Conservation (phyloP, 2,113 vertebrate genomes). For the Telmatochromis sp. region DNA sequence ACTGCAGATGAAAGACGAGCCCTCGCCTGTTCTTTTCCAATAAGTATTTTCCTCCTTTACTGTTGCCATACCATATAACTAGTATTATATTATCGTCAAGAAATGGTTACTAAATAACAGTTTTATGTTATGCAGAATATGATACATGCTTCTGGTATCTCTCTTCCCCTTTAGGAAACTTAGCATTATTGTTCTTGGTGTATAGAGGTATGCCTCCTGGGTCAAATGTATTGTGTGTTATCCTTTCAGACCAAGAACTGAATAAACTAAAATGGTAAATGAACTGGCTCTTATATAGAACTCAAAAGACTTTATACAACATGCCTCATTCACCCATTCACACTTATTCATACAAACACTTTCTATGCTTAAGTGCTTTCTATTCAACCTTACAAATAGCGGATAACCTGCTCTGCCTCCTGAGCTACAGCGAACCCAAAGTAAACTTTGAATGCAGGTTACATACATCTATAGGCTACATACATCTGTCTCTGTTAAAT, state of each 20-base stretch:
- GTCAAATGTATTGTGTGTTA: not conserved
- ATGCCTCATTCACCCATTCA: not conserved
- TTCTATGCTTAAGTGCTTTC: not conserved
- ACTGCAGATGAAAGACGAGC: slow-evolving; percentile 34
- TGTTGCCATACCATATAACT: not conserved
- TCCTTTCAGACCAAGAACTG: not conserved
- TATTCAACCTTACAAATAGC: not conserved
- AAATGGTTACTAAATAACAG: not conserved
- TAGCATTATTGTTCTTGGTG: not conserved
- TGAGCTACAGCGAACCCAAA: not conserved
- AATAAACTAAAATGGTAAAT: not conserved
- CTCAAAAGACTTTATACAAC: not conserved
- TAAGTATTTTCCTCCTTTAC: not conserved
- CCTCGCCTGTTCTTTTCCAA: not conserved
- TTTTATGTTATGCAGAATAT: not conserved
- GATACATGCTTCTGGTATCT: not conserved
- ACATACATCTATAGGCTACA: not conserved
- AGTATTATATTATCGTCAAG: not conserved
- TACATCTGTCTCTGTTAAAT: not conserved
- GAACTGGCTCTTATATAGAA: not conserved
- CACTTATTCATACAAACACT: not conserved
- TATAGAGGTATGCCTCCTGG: not conserved
- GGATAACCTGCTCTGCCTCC: not conserved
- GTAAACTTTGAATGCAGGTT: not conserved
- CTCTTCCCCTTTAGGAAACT: not conserved